Percentiles rank a stretch among this genome's conserved stretches.
Evolutionary conservation across 1,140 invertebrate genomes (phyloP).

Genomic region (Belonocnema kinseyi): DNA sequence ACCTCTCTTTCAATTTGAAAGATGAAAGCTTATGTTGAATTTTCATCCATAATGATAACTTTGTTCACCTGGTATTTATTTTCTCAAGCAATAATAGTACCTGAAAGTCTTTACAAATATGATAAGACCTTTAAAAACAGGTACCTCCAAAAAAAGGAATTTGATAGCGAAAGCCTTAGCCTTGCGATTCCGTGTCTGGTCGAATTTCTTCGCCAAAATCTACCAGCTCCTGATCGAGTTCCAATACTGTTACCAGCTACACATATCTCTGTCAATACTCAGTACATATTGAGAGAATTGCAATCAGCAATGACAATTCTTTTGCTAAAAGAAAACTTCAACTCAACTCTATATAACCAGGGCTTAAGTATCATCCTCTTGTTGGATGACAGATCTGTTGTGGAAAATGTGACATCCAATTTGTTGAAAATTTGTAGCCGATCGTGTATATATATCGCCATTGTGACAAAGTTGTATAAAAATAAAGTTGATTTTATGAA

Average conservation of each 20-base stretch:
- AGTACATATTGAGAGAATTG: constrained; percentile 37
- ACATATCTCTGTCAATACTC: not conserved
- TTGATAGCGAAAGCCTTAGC: not conserved
- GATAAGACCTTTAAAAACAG: not conserved
- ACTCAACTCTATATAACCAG: not conserved
- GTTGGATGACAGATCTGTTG: constrained; percentile 37
- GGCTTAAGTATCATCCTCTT: constrained; percentile 51
- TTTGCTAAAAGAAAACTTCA: constrained; percentile 35
- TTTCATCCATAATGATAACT: not conserved
- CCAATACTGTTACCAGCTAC: not conserved
- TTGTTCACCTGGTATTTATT: not conserved
- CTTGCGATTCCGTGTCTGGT: constrained; percentile 1
- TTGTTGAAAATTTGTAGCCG: constrained; percentile 51
- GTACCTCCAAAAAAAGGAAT: not conserved
- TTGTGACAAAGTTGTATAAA: constrained; percentile 43
- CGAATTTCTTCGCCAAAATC: constrained; percentile 7
- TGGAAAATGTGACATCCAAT: constrained; percentile 35
- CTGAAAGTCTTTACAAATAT: not conserved
- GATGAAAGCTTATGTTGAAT: not conserved
- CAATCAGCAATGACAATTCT: constrained; percentile 30
- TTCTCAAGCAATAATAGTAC: not conserved
- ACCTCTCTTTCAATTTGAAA: not conserved
- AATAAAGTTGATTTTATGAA: constrained; percentile 51
- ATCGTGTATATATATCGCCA: constrained; percentile 52
- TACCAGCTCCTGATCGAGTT: not conserved